These are phyloP conservation scores for Charaxes varanes DNA, from an alignment of 1,140 invertebrate species.

Conservation along the genomic window DNA sequence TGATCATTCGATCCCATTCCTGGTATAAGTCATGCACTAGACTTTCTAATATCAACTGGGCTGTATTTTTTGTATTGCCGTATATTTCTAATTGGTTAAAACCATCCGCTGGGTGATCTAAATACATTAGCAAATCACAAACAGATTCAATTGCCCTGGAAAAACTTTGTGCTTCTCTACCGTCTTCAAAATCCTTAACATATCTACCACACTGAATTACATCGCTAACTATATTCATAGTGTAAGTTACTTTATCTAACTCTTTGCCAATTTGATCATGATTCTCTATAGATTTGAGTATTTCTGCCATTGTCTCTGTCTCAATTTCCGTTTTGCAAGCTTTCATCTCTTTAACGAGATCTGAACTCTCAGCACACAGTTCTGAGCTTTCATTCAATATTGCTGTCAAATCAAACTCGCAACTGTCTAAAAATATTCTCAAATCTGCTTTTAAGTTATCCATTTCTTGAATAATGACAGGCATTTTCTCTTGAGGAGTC, in stretches of 20 bases:
- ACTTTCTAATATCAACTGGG: constrained; percentile 49
- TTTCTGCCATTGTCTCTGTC: constrained; percentile 74
- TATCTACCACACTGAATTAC: constrained; percentile 72
- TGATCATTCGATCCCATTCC: constrained; percentile 69
- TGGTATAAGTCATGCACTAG: constrained; percentile 60
- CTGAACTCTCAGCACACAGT: constrained; percentile 65
- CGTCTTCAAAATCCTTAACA: constrained; percentile 68
- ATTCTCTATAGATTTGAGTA: constrained; percentile 74
- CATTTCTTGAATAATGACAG: constrained; percentile 73
- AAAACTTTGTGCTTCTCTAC: constrained; percentile 58
- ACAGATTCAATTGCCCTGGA: constrained; percentile 69
- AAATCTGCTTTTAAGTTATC: constrained; percentile 74
- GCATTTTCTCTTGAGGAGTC: constrained; percentile 70
- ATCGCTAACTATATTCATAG: constrained; percentile 69
- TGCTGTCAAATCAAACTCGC: constrained; percentile 73
- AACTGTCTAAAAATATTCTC: constrained; percentile 70
- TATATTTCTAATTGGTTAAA: constrained; percentile 73
- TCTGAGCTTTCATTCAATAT: constrained; percentile 70
- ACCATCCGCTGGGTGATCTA: constrained; percentile 66
- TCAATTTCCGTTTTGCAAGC: constrained; percentile 72
- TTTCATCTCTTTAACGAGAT: constrained; percentile 68
- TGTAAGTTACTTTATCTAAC: constrained; percentile 71
- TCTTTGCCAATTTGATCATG: constrained; percentile 72
- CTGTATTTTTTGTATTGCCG: constrained; percentile 54
- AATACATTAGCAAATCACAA: constrained; percentile 59